Conservation (phyloP, 2,888 invertebrate species). For the Cerastoderma edule region DNA sequence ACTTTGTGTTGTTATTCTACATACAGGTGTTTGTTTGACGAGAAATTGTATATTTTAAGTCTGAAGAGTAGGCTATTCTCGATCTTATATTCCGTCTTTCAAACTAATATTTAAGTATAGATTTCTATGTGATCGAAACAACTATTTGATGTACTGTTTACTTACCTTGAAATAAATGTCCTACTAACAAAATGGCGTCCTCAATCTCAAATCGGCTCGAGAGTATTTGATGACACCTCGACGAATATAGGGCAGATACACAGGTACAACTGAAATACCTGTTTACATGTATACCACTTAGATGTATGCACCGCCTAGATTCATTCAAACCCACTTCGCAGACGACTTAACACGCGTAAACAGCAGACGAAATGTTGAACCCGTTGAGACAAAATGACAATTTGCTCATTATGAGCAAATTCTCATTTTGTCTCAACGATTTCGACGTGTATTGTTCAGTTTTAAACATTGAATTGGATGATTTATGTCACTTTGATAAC, state of each 20-base stretch:
- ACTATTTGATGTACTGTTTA: no score
- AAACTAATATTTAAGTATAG: no score
- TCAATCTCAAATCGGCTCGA: neutral
- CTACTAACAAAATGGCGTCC: no score
- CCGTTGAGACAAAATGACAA: constrained; percentile 10
- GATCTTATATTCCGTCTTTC: no score
- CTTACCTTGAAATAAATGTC: no score
- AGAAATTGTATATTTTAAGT: no score
- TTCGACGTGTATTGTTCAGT: neutral
- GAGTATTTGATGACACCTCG: neutral
- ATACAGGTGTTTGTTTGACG: no score
- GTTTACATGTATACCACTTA: neutral
- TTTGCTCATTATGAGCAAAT: constrained; percentile 8
- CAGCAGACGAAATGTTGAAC: neutral
- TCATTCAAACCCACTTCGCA: no score
- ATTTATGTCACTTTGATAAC: neutral
- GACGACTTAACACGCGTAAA: neutral
- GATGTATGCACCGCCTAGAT: no score
- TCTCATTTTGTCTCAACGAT: neutral
- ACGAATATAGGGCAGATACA: neutral
- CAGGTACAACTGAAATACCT: neutral
- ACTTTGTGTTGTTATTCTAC: no score
- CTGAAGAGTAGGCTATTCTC: no score
- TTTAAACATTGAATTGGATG: neutral
- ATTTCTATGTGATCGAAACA: no score